These are phyloP conservation scores for Eciton burchellii DNA, from an alignment of 1,140 invertebrate species.

Conservation along the genomic window DNA sequence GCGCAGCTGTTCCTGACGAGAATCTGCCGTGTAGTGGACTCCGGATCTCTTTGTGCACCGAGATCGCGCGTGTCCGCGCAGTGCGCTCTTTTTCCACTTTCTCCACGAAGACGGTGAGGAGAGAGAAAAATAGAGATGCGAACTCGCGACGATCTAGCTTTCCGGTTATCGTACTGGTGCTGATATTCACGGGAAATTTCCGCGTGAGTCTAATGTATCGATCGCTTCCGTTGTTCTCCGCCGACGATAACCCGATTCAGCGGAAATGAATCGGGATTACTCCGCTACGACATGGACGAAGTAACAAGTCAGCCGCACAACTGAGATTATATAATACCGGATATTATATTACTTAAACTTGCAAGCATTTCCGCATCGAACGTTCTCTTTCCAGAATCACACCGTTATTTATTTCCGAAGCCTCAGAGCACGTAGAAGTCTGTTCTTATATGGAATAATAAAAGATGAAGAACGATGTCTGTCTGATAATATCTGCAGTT, in stretches of 20 bases:
- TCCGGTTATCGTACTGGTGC: neutral
- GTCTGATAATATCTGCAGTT: no score
- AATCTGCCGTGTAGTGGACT: conserved; percentile 63
- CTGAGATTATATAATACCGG: conserved; percentile 6
- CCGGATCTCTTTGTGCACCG: conserved; percentile 49
- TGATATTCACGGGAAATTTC: neutral
- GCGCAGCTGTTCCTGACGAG: neutral
- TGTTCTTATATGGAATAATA: neutral
- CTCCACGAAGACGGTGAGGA: neutral
- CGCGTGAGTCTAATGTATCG: conserved; percentile 2
- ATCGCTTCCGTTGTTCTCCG: neutral
- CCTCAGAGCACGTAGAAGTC: neutral
- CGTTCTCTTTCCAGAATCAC: neutral
- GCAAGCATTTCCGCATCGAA: neutral
- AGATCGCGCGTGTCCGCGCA: conserved; percentile 1
- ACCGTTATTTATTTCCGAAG: neutral
- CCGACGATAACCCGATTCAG: conserved; percentile 3
- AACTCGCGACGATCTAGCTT: neutral
- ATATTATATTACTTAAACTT: conserved; percentile 1
- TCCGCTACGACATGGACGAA: neutral
- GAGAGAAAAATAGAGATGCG: conserved; percentile 3
- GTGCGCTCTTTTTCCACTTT: neutral
- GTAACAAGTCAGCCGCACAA: neutral
- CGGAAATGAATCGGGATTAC: neutral
- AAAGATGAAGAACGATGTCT: no score